Conservation (phyloP, 2,888 invertebrate genomes). For the Lasioglossum leucozonium region DNA sequence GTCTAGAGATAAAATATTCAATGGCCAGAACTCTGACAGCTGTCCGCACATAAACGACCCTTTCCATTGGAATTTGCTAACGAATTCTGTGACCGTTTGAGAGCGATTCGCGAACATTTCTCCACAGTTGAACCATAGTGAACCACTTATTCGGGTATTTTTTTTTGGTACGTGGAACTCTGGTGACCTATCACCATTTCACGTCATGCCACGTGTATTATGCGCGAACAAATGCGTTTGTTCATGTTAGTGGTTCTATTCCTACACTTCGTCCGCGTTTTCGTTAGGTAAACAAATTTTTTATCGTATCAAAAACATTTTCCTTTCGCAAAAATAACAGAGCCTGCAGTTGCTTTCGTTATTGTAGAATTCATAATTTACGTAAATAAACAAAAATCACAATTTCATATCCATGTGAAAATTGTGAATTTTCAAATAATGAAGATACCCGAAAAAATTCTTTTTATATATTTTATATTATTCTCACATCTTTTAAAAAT, state of each 20-base stretch:
- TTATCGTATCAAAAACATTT: background rate
- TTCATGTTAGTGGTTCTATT: too few relatives aligned
- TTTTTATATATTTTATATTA: background rate
- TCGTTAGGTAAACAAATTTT: background rate
- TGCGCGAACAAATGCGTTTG: background rate
- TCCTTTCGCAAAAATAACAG: background rate
- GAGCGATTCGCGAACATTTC: background rate
- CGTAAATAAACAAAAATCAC: background rate
- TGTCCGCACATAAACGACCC: background rate
- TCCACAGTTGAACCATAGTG: background rate
- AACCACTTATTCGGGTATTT: background rate
- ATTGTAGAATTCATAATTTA: background rate
- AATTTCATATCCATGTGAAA: background rate
- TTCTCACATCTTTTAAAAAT: too few relatives aligned
- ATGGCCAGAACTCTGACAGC: background rate
- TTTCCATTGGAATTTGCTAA: background rate
- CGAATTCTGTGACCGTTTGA: background rate
- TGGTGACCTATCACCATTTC: too few relatives aligned
- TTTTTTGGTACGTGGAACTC: too few relatives aligned
- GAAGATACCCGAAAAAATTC: background rate
- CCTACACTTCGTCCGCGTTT: too few relatives aligned
- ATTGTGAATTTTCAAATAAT: background rate
- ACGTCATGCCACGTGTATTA: background rate
- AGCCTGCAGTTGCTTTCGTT: background rate
- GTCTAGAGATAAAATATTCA: background rate